Conservation (phyloP, 2,888 invertebrate species). For the Ormyrus pomaceus region DNA sequence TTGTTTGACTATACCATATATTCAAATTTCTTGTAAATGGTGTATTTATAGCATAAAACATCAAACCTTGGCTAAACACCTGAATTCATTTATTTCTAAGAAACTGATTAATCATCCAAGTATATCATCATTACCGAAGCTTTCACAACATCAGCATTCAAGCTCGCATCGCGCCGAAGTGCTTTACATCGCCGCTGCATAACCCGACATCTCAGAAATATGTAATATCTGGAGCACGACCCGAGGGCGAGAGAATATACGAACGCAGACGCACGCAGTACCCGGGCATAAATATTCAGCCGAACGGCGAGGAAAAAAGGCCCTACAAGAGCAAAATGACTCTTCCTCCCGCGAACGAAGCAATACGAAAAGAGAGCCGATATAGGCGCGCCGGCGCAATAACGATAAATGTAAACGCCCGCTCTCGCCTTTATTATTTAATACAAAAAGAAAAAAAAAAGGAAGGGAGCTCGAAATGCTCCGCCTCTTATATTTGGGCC, state of each 20-base stretch:
- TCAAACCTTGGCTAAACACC: no score
- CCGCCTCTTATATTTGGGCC: slow-evolving; percentile 36
- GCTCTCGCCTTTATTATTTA: slow-evolving; percentile 40
- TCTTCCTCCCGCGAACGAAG: neutral
- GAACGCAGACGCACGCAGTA: neutral
- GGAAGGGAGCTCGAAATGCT: neutral
- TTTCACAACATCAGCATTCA: slow-evolving; percentile 29
- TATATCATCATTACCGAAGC: slow-evolving; percentile 17
- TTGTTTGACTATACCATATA: no score
- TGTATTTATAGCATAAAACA: no score
- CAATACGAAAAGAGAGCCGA: slow-evolving; percentile 10
- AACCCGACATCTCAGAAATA: slow-evolving; percentile 16
- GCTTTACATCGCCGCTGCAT: slow-evolving; percentile 2
- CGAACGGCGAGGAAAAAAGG: slow-evolving; percentile 18
- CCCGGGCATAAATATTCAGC: slow-evolving; percentile 53
- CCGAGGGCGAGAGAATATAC: slow-evolving; percentile 9
- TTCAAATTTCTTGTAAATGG: no score
- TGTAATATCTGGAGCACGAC: slow-evolving; percentile 31
- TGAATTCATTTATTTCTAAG: neutral
- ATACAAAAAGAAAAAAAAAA: slow-evolving; percentile 17
- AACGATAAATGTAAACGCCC: slow-evolving; percentile 45
- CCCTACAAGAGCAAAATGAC: neutral
- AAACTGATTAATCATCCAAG: slow-evolving; percentile 14
- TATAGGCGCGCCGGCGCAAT: slow-evolving; percentile 29
- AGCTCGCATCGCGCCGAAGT: neutral